Percentiles rank a stretch among this genome's conserved stretches.
phyloP scores from a whole-genome alignment of 2,113 vertebrate genomes.

The Calidris pugnax region DNA sequence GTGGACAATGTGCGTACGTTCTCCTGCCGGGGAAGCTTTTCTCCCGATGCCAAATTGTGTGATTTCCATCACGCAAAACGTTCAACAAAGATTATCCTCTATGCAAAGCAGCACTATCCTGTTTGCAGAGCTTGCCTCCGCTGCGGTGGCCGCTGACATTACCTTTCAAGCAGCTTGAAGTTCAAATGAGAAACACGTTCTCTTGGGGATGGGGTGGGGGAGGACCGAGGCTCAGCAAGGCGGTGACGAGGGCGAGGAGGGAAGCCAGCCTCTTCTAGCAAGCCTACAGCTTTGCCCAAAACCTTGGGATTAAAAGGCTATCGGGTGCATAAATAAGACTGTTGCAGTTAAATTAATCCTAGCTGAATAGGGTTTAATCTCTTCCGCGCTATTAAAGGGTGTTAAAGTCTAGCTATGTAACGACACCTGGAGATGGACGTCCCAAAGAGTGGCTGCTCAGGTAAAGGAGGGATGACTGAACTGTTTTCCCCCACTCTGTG shows the following conservation, averaged over 20 bases:
- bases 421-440: neutral
- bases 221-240: neutral
- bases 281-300: neutral
- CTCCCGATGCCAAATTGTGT: neutral
- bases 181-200: slow-evolving; percentile 44
- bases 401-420: neutral
- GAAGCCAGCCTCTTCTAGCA: neutral
- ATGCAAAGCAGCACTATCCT: neutral
- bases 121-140: neutral
- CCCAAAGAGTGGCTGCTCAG: neutral
- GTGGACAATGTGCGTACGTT: accelerated
- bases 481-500: neutral
- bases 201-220: neutral
- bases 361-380: neutral
- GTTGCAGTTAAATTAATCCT: neutral
- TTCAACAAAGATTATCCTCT: neutral
- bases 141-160: slow-evolving; percentile 16
- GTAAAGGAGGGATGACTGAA: too few species aligned
- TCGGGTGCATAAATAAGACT: neutral
- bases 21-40: neutral
- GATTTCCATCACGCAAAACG: neutral
- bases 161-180: neutral
- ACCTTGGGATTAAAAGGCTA: neutral
- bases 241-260: neutral
- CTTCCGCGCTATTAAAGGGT: neutral